Conservation (phyloP, 2,797 vertebrate species). For the Percopsis omiscomaycus region DNA sequence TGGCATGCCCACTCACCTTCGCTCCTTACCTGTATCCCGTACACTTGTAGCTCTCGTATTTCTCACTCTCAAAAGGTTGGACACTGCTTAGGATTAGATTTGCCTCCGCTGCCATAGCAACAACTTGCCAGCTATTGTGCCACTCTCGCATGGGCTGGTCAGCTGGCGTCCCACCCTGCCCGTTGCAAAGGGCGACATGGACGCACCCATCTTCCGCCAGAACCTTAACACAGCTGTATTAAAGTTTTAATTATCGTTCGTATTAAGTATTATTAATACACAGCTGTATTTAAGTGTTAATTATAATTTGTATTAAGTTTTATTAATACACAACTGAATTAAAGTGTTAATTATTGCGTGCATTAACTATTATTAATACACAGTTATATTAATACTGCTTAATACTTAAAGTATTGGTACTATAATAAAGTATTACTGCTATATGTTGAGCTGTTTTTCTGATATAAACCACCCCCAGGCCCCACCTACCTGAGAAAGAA, state of each 20-base stretch:
- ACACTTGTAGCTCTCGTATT: conserved; percentile 82
- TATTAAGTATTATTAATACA: no score
- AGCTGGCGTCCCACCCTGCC: conserved; percentile 92
- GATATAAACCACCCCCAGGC: no score
- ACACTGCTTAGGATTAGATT: conserved; percentile 84
- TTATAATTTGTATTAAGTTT: no score
- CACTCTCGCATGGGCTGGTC: conserved; percentile 89
- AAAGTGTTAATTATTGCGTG: no score
- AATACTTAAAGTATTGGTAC: no score
- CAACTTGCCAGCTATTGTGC: conserved; percentile 98
- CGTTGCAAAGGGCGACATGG: conserved; percentile 88
- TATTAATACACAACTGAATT: no score
- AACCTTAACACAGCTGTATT: conserved; percentile 81
- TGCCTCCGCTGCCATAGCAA: conserved; percentile 88
- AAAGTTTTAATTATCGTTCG: neutral
- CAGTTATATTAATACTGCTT: no score
- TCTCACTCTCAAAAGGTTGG: conserved; percentile 77
- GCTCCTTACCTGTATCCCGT: conserved; percentile 92
- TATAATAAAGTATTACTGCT: no score
- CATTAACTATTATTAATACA: no score
- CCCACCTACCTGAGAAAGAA: conserved; percentile 87
- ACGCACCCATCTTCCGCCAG: conserved; percentile 84
- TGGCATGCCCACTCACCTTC: conserved; percentile 57
- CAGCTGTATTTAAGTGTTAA: no score
- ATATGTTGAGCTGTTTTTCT: no score